Evolutionary conservation across 1,140 invertebrate genomes (phyloP), one percentile per base, ranked within the genome.

Genomic region (Piezodorus guildinii): DNA sequence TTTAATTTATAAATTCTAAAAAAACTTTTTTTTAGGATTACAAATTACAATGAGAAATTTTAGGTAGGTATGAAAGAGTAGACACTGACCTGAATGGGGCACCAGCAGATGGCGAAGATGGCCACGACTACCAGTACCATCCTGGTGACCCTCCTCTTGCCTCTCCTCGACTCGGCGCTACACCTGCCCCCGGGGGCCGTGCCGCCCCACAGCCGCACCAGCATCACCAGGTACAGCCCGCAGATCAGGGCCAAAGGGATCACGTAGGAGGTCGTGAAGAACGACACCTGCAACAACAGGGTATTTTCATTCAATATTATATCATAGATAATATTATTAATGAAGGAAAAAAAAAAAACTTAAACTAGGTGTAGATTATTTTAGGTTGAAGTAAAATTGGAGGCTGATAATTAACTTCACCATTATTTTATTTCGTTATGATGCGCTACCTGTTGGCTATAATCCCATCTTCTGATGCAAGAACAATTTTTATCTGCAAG

Each of bases 41-140:
- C n/a, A n/a, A n/a, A n/a, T n/a, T n/a, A n/a, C n/a, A n/a, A n/a
- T n/a, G n/a, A n/a, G n/a, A n/a, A n/a, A n/a, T n/a, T n/a, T n/a
- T n/a, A n/a, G n/a, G n/a, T n/a, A n/a, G n/a, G n/a, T n/a, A n/a
- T n/a, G n/a, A n/a, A n/a, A n/a, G n/a, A n/a, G n/a, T n/a, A n/a
- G n/a, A n/a, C 12, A 71, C 81, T 81, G 67, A 91, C 85, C 79
- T 96, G 94, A 71, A 97, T 90, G 2, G 94, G 94, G 69, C 89
- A 85, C 95, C 95, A 98, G 76, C 94, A 96, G 43, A 95, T 78
- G 12, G 94, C 94, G 74, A 97, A 97, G 34, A 94, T 93, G 21
- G 91, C 84, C 0, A 97, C 91, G 16, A 98, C 93, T 21, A 94
- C 87, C 44, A 96, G 82, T 9, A 98, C 91, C 84, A 98, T 89